Evolutionary conservation across 2,888 invertebrate species (phyloP), one percentile per base, ranked within the genome.

Genomic region (Apodemia duryi): DNA sequence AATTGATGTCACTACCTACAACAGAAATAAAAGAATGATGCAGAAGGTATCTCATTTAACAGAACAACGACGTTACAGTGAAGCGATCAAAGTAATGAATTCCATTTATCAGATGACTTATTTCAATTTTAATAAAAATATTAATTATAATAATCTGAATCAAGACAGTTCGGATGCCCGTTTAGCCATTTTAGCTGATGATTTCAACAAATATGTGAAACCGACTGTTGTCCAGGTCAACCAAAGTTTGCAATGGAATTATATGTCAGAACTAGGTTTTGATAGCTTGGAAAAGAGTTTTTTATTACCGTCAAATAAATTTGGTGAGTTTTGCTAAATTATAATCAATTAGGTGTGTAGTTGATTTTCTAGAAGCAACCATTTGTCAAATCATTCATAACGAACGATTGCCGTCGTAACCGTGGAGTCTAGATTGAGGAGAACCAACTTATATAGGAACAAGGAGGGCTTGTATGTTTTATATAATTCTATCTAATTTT

Each of bases 291-390:
- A 81, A 63, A 69, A 72, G 6, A 82, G 77, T 66, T 87, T 88
- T 67, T 75, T 88, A 32, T 73, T 85, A 60, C 84, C 91, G 1
- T 81, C 88, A 2, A 83, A 77, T 51, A 84, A 82, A 63, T 91
- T 85, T 72, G 81, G 91, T 91, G 81, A 81, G 89, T 85, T n/a
- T 11, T 60, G n/a, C n/a, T n/a, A n/a, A n/a, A n/a, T n/a, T n/a
- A n/a, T n/a, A n/a, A n/a, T n/a, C n/a, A n/a, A n/a, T n/a, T n/a
- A n/a, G n/a, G n/a, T n/a, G n/a, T n/a, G n/a, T n/a, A n/a, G n/a
- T n/a, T n/a, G n/a, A n/a, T n/a, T n/a, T n/a, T n/a, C n/a, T n/a
- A n/a, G n/a, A n/a, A n/a, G n/a, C n/a, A n/a, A n/a, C n/a, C n/a
- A n/a, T n/a, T n/a, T n/a, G n/a, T n/a, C n/a, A n/a, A n/a, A n/a